Percentiles rank a stretch among this genome's conserved stretches.
phyloP scores from a whole-genome alignment of 2,113 vertebrate species.

The Oreocharis arfaki region DNA sequence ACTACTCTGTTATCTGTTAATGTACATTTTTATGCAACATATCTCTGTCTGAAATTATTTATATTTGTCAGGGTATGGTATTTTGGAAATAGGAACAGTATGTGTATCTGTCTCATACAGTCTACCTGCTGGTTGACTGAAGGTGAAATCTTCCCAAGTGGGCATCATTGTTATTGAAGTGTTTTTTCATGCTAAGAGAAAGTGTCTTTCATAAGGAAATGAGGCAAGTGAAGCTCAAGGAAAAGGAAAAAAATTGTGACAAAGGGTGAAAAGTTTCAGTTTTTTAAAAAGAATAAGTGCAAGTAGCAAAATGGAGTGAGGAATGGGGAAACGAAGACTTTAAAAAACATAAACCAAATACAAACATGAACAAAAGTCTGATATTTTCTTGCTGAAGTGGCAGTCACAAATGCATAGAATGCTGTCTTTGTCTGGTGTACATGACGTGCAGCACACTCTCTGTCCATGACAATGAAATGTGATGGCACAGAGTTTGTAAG shows the following conservation, averaged over 20 bases:
- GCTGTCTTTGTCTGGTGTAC: background rate
- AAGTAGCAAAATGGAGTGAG: background rate
- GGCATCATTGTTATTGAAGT: background rate
- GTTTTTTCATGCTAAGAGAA: background rate
- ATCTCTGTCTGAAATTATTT: background rate
- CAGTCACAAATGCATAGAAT: background rate
- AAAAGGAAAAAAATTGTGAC: background rate
- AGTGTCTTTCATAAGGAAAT: background rate
- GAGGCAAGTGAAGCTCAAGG: background rate
- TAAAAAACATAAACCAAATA: background rate
- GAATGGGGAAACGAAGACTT: background rate
- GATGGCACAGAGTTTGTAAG: too few relatives aligned
- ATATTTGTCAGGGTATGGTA: background rate
- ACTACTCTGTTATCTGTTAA: background rate
- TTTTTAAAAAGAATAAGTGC: background rate
- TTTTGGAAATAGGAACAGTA: background rate
- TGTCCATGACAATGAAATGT: background rate
- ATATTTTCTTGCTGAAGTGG: background rate
- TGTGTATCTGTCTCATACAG: background rate
- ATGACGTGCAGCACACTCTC: accelerated
- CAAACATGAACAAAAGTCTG: background rate
- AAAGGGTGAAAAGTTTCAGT: background rate
- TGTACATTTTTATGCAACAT: background rate
- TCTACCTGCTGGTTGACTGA: background rate
- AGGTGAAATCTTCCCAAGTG: background rate